These are phyloP conservation scores for Drosophila ohnishii DNA, from an alignment of 1,140 invertebrate species.

Conservation along the genomic window DNA sequence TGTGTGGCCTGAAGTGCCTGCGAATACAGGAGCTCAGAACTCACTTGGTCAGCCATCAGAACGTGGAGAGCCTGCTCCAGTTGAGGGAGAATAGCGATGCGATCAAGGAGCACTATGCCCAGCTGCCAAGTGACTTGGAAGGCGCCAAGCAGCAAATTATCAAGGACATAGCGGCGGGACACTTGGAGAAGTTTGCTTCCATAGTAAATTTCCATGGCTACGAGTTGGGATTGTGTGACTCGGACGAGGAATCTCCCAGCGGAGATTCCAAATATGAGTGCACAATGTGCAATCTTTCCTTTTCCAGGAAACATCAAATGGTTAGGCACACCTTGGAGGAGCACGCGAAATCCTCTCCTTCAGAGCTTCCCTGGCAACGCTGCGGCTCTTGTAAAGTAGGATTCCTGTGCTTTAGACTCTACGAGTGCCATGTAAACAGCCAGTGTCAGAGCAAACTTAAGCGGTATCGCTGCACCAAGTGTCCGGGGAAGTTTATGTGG, in stretches of 20 bases:
- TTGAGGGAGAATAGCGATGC: constrained; percentile 53
- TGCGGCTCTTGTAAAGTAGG: constrained; percentile 66
- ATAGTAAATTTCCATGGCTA: constrained; percentile 70
- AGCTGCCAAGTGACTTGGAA: constrained; percentile 20
- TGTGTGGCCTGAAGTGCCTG: constrained; percentile 49
- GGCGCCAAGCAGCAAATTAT: constrained; percentile 44
- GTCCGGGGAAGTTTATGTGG: constrained; percentile 78
- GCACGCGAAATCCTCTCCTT: constrained; percentile 30
- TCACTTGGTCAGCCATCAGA: constrained; percentile 46
- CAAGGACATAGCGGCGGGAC: constrained; percentile 43
- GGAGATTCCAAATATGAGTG: constrained; percentile 49
- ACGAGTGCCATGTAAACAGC: constrained; percentile 51
- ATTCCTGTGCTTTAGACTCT: constrained; percentile 59
- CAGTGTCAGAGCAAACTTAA: constrained; percentile 62
- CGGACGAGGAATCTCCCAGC: constrained; percentile 53
- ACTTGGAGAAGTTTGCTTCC: constrained; percentile 49
- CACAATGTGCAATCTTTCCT: constrained; percentile 38
- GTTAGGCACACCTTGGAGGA: constrained; percentile 62
- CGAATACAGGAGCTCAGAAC: constrained; percentile 49
- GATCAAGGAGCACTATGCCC: constrained; percentile 47
- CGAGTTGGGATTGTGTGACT: constrained; percentile 68
- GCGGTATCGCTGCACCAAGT: constrained; percentile 54
- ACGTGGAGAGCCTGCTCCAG: constrained; percentile 31
- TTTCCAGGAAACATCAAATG: constrained; percentile 55
- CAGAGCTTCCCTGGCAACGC: constrained; percentile 34